phyloP scores from a whole-genome alignment of 2,888 invertebrate species.

The Pollenia angustigena region DNA sequence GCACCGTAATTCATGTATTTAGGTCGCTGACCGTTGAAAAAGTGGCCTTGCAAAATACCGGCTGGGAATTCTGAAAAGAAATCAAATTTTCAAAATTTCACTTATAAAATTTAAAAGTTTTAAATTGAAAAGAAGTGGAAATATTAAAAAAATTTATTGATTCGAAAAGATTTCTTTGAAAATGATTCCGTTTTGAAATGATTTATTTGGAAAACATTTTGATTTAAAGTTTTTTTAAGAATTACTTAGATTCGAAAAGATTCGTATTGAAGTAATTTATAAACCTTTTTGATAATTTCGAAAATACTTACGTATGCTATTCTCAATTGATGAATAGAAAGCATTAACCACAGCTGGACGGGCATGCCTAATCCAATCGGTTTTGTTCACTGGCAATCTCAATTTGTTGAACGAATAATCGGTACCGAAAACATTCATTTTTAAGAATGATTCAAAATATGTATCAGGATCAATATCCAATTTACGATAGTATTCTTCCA shows the following conservation, averaged over 20 bases:
- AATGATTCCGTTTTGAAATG: no score
- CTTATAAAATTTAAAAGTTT: no score
- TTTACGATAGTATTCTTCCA: constrained; percentile 91
- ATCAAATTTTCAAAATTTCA: not conserved
- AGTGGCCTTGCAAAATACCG: constrained; percentile 95
- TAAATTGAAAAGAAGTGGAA: no score
- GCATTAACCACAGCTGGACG: constrained; percentile 94
- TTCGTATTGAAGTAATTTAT: no score
- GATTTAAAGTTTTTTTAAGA: no score
- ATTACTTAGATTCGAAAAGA: no score
- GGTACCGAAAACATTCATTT: constrained; percentile 91
- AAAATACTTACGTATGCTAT: constrained; percentile 91
- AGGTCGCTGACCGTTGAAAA: constrained; percentile 94
- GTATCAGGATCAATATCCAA: constrained; percentile 89
- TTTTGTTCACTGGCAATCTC: constrained; percentile 92
- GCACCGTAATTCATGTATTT: constrained; percentile 96
- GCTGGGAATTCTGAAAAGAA: constrained; percentile 92
- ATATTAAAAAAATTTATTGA: no score
- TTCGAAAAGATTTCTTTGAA: no score
- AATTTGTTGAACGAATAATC: constrained; percentile 91
- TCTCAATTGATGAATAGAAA: constrained; percentile 93
- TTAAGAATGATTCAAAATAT: constrained; percentile 91
- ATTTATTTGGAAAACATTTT: no score
- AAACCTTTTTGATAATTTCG: not conserved
- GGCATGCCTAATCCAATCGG: constrained; percentile 93